Percentiles rank a stretch among this genome's conserved stretches.
These are phyloP conservation scores for Alectura lathami DNA, from an alignment of 2,113 vertebrate species.

Conservation along the genomic window DNA sequence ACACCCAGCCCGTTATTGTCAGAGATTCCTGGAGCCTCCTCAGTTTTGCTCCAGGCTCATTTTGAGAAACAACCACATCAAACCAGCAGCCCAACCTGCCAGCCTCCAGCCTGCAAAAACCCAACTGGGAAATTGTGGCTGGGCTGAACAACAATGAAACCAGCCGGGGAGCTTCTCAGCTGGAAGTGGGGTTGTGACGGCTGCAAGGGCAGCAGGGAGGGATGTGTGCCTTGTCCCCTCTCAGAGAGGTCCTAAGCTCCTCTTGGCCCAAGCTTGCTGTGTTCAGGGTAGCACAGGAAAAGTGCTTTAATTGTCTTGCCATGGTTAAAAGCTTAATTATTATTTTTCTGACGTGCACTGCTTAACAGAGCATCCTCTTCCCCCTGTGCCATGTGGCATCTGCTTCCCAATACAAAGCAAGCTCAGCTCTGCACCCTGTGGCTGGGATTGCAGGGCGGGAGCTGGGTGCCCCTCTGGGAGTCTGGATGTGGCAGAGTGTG, in stretches of 20 bases:
- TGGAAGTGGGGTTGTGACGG: not conserved
- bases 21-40: not conserved
- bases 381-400: fast-evolving
- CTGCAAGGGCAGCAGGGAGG: not conserved
- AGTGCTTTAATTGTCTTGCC: not conserved
- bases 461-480: fast-evolving
- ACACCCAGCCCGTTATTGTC: fast-evolving
- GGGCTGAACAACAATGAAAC: not conserved
- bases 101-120: not conserved
- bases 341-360: not conserved
- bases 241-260: fast-evolving
- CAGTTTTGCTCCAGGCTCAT: fast-evolving
- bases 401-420: too few relatives aligned
- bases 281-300: not conserved
- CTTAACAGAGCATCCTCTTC: not conserved
- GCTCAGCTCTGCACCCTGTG: not conserved
- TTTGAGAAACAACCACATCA: not conserved
- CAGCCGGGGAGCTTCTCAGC: fast-evolving
- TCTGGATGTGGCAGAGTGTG: fast-evolving
- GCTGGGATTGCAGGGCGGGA: not conserved
- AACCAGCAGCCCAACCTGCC: not conserved
- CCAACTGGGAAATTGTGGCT: fast-evolving
- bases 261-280: fast-evolving
- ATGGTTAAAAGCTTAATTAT: not conserved
- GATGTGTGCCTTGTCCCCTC: fast-evolving